A percentile compares a stretch with the other conserved stretches of the same genome.
Evolutionary conservation across 2,113 vertebrate species (phyloP).

Genomic region (Pygoscelis antarcticus): DNA sequence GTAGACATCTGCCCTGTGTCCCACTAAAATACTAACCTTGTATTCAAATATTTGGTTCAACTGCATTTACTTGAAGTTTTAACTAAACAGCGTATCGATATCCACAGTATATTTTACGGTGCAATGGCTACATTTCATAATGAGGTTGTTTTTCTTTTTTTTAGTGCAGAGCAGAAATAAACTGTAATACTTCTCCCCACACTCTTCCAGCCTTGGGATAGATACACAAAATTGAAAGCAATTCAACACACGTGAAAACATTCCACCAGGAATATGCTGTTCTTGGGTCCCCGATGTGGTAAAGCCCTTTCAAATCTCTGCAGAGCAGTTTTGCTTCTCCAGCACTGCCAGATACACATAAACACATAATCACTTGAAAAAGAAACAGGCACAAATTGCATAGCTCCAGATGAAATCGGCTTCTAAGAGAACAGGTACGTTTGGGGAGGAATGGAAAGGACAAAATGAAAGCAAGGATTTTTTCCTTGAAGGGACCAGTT

Average conservation of each 20-base stretch:
- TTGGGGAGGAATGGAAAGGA: not conserved
- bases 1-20: fast-evolving
- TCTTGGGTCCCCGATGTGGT: fast-evolving
- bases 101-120: not conserved
- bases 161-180: not conserved
- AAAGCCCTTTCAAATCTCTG: not conserved
- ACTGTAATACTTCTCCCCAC: not conserved
- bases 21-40: not conserved
- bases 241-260: not conserved
- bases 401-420: not conserved
- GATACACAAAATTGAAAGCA: not conserved
- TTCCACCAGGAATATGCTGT: not conserved
- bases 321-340: not conserved
- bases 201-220: not conserved
- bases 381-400: not conserved
- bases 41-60: not conserved
- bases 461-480: not conserved
- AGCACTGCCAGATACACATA: not conserved
- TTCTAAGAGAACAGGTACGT: not conserved
- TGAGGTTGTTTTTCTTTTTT: too few species aligned
- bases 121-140: not conserved
- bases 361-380: not conserved
- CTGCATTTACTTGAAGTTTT: not conserved
- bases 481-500: not conserved
- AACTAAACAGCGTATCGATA: not conserved